Base-by-base conservation (phyloP, 2,888 invertebrate species). In the Himalopsyche kuldschensis region DNA sequence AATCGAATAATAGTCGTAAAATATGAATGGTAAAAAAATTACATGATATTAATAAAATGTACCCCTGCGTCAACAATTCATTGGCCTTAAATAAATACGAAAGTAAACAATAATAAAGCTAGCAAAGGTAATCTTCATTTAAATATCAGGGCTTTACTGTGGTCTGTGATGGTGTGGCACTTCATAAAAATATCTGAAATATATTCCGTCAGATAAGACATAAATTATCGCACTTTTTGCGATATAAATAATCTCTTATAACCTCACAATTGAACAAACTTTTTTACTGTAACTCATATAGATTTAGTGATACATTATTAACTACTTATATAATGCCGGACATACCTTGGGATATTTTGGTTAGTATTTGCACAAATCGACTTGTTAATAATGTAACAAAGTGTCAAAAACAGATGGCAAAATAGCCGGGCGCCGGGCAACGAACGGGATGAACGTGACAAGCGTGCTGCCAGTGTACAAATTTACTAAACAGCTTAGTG, bases 241-340 rank as follows among this genome's bases (percentile, higher is more conserved):
- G 75, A 75, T 75, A 75, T 31, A 75, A 75, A 75, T 75, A 75
- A 75, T 31, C 75, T 55, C 8, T 55, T 55, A 75, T 75, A 75
- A 75, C 75, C 75, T 55, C n/a, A 55, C 48, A n/a, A 20, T 8
- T 20, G 1, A 55, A 15, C 0, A 24, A 55, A 20, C n/a, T n/a
- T 10, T 55, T 55, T 55, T 20, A 55, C n/a, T 3, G 10, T 15
- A 55, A 4, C 20, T 20, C 6, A 20, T 55, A 20, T 1, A 55
- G 0, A 55, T 24, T 8, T 3, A 55, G 6, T 15, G 55, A 55
- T 8, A 15, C n/a, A n/a, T n/a, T n/a, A 17, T 8, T 55, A 55
- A 55, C 3, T 20, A 3, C 5, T 20, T 2, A 4, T 20, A 3
- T 8, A 55, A 20, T 24, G 8, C 8, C 10, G n/a, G 24, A 55